Evolutionary conservation across 2,888 invertebrate species (phyloP).

Genomic region (Priocnemis perturbator): DNA sequence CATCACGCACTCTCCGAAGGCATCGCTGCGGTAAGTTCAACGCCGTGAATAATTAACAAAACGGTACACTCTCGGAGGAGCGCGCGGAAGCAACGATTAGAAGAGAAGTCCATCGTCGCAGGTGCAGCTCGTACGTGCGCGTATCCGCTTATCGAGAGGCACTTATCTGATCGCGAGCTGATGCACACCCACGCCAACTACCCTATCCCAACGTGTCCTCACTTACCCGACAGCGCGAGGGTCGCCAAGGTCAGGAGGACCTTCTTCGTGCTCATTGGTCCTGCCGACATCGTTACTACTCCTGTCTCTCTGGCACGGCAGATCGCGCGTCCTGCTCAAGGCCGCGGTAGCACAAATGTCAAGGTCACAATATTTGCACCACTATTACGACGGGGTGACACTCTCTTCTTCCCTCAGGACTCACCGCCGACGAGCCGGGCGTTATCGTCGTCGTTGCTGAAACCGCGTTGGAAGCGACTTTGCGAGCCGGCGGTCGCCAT

Average conservation of each 20-base stretch:
- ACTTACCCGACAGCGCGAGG: slow-evolving; percentile 44
- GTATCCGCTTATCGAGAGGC: no score
- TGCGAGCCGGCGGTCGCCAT: slow-evolving; percentile 58
- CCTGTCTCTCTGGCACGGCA: slow-evolving; percentile 13
- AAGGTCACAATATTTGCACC: slow-evolving; percentile 30
- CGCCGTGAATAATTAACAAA: no score
- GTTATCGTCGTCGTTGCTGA: slow-evolving; percentile 35
- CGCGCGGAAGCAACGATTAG: no score
- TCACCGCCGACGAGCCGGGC: slow-evolving; percentile 29
- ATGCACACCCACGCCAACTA: neutral
- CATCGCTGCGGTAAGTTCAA: neutral
- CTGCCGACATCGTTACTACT: slow-evolving; percentile 33
- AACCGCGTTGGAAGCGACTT: slow-evolving; percentile 26
- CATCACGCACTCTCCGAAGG: neutral
- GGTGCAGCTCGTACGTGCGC: no score
- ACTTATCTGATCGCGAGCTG: slow-evolving; percentile 26
- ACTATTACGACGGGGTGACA: neutral
- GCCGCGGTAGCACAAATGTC: slow-evolving; percentile 28
- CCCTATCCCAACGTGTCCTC: slow-evolving; percentile 19
- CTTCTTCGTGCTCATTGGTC: slow-evolving; percentile 30
- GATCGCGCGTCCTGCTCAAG: slow-evolving; percentile 36
- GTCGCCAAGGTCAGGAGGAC: slow-evolving; percentile 47
- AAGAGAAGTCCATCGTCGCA: no score
- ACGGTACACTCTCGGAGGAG: no score
- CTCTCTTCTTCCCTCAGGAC: slow-evolving; percentile 28